A percentile compares a stretch with the other conserved stretches of the same genome.
Conservation (phyloP, 1,140 invertebrate species). For the Neelides sp. region DNA sequence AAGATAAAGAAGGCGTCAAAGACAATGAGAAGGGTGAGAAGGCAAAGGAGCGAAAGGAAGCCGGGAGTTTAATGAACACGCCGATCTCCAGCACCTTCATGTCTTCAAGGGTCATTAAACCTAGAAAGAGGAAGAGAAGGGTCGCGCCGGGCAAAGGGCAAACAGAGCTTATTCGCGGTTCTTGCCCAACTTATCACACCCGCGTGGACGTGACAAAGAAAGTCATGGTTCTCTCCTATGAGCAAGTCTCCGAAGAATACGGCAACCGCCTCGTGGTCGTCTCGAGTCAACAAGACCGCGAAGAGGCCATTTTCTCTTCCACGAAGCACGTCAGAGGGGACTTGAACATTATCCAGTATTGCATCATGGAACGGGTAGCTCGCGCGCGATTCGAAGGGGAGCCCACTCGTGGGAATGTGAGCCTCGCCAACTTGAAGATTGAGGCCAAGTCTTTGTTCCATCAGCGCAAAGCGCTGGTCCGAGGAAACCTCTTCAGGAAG, state of each 20-base stretch:
- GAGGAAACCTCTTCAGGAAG: slow-evolving; percentile 37
- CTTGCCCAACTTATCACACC: slow-evolving; percentile 50
- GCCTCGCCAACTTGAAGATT: slow-evolving; percentile 37
- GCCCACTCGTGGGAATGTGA: slow-evolving; percentile 51
- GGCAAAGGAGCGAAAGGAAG: no score
- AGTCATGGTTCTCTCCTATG: no score
- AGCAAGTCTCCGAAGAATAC: slow-evolving; percentile 39
- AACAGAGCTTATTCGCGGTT: slow-evolving; percentile 56
- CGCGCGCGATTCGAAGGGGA: slow-evolving; percentile 49
- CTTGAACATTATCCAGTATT: slow-evolving; percentile 49
- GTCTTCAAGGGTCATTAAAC: no score
- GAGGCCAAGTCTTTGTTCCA: slow-evolving; percentile 55
- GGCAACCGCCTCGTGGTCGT: slow-evolving; percentile 55
- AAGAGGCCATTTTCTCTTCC: slow-evolving; percentile 43
- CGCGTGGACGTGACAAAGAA: slow-evolving; percentile 38
- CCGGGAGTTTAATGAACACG: no score
- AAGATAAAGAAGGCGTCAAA: no score
- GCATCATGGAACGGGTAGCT: slow-evolving; percentile 61
- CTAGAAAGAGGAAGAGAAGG: no score
- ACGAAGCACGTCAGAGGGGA: slow-evolving; percentile 41
- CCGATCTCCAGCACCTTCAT: no score
- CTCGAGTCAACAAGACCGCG: slow-evolving; percentile 50
- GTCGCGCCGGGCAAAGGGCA: no score
- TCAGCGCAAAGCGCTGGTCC: slow-evolving; percentile 47
- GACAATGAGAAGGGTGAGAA: no score